A percentile compares a stretch with the other conserved stretches of the same genome.
Evolutionary conservation across 2,888 invertebrate species (phyloP).

Genomic region (Hyposoter dolosus): DNA sequence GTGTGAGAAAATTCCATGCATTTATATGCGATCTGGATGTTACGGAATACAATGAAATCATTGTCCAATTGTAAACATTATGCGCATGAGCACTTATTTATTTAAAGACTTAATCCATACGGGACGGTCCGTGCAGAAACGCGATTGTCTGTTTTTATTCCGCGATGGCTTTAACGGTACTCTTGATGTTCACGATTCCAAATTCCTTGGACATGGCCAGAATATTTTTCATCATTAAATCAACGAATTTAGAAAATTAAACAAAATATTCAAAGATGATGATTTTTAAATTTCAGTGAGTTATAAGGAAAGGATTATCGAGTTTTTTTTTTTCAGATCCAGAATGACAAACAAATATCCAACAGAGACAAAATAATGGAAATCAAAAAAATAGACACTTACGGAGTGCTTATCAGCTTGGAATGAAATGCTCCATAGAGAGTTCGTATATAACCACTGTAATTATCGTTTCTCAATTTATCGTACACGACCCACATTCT

Average conservation of each 20-base stretch:
- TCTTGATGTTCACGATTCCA: too few relatives aligned
- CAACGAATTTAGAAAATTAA: background rate
- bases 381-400: background rate
- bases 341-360: background rate
- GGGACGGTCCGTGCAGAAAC: background rate
- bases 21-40: constrained; percentile 33
- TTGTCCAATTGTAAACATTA: constrained; percentile 13
- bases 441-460: background rate
- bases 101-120: constrained; percentile 12
- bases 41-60: constrained; percentile 37
- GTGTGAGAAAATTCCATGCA: background rate
- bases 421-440: constrained; percentile 18
- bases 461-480: constrained; percentile 4
- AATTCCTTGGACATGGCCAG: background rate
- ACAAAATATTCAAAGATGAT: background rate
- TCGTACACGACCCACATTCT: constrained; percentile 16
- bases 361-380: background rate
- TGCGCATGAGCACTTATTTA: background rate
- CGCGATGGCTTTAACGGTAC: background rate
- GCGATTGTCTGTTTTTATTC: background rate
- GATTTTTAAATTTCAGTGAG: background rate
- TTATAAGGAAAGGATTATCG: background rate
- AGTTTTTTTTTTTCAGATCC: background rate
- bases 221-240: background rate
- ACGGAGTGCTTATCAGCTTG: background rate